A percentile compares a stretch with the other conserved stretches of the same genome.
Evolutionary conservation across 2,888 invertebrate species (phyloP).

Genomic region (Aethes cnicana): DNA sequence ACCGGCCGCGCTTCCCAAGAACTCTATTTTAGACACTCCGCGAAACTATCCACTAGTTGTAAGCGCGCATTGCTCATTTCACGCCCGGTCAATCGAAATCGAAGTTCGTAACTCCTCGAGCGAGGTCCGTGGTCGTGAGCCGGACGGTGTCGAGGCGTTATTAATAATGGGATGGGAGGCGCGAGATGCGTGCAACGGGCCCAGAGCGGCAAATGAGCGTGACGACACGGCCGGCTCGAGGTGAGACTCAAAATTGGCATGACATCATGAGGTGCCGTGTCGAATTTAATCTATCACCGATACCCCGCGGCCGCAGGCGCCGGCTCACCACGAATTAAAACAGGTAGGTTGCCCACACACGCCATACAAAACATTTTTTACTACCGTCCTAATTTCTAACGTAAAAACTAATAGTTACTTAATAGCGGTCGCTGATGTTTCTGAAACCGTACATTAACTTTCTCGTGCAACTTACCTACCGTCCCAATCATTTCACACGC

Average conservation of each 20-base stretch:
- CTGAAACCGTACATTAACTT: conserved; percentile 50
- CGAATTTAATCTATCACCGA: conserved; percentile 81
- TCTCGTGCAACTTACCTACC: conserved; percentile 41
- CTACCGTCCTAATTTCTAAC: conserved; percentile 47
- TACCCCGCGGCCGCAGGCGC: conserved; percentile 63
- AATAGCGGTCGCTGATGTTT: conserved; percentile 53
- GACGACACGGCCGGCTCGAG: conserved; percentile 61
- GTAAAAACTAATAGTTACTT: conserved; percentile 48
- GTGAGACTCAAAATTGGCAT: conserved; percentile 72
- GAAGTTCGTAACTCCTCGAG: conserved; percentile 43
- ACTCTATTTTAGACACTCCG: conserved; percentile 74
- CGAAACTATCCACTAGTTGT: conserved; percentile 57
- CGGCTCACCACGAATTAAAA: conserved; percentile 59
- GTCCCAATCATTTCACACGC: conserved; percentile 46
- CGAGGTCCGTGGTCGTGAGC: conserved; percentile 25
- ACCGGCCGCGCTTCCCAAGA: conserved; percentile 68
- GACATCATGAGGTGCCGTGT: conserved; percentile 79
- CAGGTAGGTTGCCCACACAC: conserved; percentile 72
- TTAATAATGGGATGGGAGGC: conserved; percentile 51
- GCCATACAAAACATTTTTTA: conserved; percentile 51
- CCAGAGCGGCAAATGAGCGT: conserved; percentile 63
- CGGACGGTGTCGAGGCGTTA: conserved; percentile 45
- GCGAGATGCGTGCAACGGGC: conserved; percentile 49
- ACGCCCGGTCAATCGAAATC: conserved; percentile 61
- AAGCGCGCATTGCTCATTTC: conserved; percentile 56